Evolutionary conservation across 2,888 invertebrate genomes (phyloP).

Genomic region (Resseliella maxima): DNA sequence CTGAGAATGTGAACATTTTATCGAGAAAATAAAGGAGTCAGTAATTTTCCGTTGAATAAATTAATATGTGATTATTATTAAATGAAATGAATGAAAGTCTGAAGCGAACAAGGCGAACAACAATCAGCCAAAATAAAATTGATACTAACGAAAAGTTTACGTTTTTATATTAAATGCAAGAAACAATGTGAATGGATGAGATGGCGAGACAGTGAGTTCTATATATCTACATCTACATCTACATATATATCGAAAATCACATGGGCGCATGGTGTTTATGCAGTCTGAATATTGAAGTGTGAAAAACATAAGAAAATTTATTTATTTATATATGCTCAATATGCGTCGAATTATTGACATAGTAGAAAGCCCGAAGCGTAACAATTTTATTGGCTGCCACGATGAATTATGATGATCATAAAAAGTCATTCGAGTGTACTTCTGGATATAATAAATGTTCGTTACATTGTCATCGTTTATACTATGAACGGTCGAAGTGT

Average conservation of each 20-base stretch:
- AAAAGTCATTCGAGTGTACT: slow-evolving; percentile 41
- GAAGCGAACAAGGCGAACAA: not conserved
- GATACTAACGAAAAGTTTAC: not conserved
- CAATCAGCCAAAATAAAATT: not conserved
- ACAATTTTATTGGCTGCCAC: slow-evolving; percentile 5
- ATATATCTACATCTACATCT: no score
- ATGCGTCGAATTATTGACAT: not conserved
- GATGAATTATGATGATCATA: not conserved
- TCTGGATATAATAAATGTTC: slow-evolving; percentile 23
- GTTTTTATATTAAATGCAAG: no score
- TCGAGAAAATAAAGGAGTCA: not conserved
- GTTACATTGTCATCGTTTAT: not conserved
- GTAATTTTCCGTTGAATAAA: slow-evolving; percentile 31
- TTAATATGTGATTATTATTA: slow-evolving; percentile 22
- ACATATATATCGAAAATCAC: no score
- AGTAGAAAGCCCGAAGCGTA: not conserved
- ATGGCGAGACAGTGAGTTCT: no score
- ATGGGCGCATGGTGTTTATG: no score
- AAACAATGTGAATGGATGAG: no score
- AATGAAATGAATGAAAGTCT: not conserved
- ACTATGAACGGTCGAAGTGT: not conserved
- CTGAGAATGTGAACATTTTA: not conserved
- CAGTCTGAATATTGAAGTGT: no score
- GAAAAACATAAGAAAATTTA: no score
- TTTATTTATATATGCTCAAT: not conserved